These are phyloP conservation scores for Criorhina ranunculi DNA, from an alignment of 2,888 invertebrate species.

Conservation along the genomic window DNA sequence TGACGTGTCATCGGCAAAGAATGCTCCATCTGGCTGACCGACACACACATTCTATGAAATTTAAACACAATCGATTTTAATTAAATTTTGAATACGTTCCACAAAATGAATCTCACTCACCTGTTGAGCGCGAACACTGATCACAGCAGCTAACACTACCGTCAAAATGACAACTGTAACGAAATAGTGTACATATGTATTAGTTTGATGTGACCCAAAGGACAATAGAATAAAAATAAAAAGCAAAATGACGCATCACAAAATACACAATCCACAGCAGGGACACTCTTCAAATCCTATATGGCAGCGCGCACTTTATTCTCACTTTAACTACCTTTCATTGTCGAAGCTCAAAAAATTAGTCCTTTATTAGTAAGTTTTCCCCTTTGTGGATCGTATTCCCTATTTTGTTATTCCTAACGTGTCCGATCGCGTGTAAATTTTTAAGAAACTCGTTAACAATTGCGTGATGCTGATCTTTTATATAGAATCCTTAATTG, in stretches of 20 bases:
- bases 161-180: slow-evolving; percentile 64
- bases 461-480: slow-evolving; percentile 50
- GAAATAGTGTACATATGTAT: slow-evolving; percentile 21
- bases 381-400: slow-evolving; percentile 23
- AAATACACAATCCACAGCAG: slow-evolving; percentile 8
- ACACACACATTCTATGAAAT: slow-evolving; percentile 78
- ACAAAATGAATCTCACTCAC: slow-evolving; percentile 37
- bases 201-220: background rate
- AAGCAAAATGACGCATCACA: background rate
- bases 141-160: slow-evolving; percentile 54
- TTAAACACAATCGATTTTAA: background rate
- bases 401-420: slow-evolving; percentile 32
- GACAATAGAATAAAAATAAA: background rate
- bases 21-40: slow-evolving; percentile 60
- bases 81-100: background rate
- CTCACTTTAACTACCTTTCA: slow-evolving; percentile 60
- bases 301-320: background rate
- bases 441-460: slow-evolving; percentile 52
- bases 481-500: slow-evolving; percentile 53
- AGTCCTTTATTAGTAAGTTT: slow-evolving; percentile 48
- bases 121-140: slow-evolving; percentile 44
- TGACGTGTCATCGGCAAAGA: slow-evolving; percentile 54
- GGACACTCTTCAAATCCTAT: background rate
- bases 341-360: slow-evolving; percentile 52
- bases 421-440: slow-evolving; percentile 48